Conservation (phyloP, 1,140 invertebrate genomes). For the Sitobion miscanthi region DNA sequence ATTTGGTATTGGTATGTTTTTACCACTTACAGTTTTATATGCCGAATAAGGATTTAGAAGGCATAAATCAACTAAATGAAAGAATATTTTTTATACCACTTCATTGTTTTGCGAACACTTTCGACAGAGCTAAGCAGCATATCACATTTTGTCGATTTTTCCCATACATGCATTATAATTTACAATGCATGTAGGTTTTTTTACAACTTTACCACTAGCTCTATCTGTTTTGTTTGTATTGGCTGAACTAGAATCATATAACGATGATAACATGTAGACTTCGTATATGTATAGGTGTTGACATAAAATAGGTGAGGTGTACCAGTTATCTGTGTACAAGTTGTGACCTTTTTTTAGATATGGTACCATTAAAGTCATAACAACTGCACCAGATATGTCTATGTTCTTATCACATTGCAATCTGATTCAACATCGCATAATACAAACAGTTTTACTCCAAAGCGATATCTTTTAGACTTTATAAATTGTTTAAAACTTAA, state of each 20-base stretch:
- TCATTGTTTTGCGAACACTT: neutral
- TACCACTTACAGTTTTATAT: neutral
- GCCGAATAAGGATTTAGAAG: neutral
- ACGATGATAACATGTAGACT: slow-evolving; percentile 55
- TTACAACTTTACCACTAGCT: neutral
- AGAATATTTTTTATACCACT: neutral
- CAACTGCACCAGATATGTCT: neutral
- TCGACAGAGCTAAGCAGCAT: neutral
- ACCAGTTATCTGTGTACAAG: slow-evolving; percentile 20
- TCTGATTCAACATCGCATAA: neutral
- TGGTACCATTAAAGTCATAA: neutral
- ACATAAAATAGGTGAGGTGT: neutral
- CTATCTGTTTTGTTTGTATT: neutral
- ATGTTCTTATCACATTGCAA: neutral
- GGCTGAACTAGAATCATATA: no score
- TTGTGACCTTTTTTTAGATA: no score
- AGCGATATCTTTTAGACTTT: neutral
- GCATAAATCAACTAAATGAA: slow-evolving; percentile 6
- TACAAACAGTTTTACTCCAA: neutral
- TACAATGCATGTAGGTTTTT: slow-evolving; percentile 2
- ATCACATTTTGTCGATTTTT: neutral
- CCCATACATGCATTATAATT: neutral
- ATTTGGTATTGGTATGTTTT: neutral
- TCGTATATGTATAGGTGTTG: slow-evolving; percentile 57
- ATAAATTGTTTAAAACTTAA: neutral